Percentiles rank a stretch among this genome's conserved stretches.
Conservation (phyloP, 2,888 invertebrate species). For the Hedya salicella region DNA sequence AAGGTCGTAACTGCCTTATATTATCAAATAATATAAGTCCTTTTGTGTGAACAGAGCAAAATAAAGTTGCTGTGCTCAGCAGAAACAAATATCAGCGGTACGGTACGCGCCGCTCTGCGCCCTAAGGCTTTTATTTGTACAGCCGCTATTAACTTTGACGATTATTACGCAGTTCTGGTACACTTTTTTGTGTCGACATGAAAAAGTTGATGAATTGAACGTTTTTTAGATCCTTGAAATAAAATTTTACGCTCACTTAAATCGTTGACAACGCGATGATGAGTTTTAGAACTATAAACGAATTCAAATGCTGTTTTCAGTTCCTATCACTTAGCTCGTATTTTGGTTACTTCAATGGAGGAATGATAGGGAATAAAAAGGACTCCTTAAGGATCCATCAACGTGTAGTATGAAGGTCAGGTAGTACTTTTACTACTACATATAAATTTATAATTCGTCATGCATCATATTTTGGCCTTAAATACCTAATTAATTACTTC, state of each 20-base stretch:
- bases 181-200: slow-evolving; percentile 43
- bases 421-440: no score
- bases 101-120: slow-evolving; percentile 47
- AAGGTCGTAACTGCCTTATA: not conserved
- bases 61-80: slow-evolving; percentile 52
- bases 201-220: slow-evolving; percentile 41
- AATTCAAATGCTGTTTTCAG: slow-evolving; percentile 8
- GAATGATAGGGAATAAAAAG: slow-evolving; percentile 33
- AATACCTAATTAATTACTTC: no score
- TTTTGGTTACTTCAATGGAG: not conserved
- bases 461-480: no score
- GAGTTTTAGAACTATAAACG: slow-evolving; percentile 2
- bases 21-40: not conserved
- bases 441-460: no score
- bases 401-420: slow-evolving; percentile 10
- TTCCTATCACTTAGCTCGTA: not conserved
- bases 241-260: slow-evolving; percentile 8
- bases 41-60: not conserved
- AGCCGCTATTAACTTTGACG: slow-evolving; percentile 65
- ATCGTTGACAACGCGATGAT: slow-evolving; percentile 7
- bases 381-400: slow-evolving; percentile 15
- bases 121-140: slow-evolving; percentile 61
- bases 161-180: slow-evolving; percentile 54
- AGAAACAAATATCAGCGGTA: slow-evolving; percentile 58
- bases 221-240: slow-evolving; percentile 25